Evolutionary conservation across 2,888 invertebrate species (phyloP).

Genomic region (Leptodirus hochenwartii): DNA sequence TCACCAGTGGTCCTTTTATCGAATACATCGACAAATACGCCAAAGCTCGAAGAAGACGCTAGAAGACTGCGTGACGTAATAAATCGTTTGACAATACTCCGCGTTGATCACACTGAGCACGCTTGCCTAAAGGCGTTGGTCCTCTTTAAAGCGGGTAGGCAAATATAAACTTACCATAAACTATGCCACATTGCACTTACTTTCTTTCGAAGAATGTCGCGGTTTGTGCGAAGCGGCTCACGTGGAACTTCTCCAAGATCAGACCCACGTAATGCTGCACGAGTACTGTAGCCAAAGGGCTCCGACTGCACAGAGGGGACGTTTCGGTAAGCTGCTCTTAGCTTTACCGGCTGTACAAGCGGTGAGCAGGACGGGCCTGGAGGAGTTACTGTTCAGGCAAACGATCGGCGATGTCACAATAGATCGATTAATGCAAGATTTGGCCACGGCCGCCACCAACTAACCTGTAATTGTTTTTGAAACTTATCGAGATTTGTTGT

Average conservation of each 20-base stretch:
- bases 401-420: constrained; percentile 59
- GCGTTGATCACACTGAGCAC: constrained; percentile 66
- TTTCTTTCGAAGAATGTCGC: constrained; percentile 32
- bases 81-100: constrained; percentile 40
- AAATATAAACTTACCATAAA: constrained; percentile 1
- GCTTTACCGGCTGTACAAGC: constrained; percentile 44
- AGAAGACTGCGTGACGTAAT: constrained; percentile 44
- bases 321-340: constrained; percentile 58
- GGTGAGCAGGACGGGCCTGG: constrained; percentile 26
- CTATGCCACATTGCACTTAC: constrained; percentile 1
- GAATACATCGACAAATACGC: constrained; percentile 1
- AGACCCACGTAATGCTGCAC: constrained; percentile 57
- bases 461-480: constrained; percentile 12
- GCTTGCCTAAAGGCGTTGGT: constrained; percentile 71
- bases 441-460: constrained; percentile 31
- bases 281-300: constrained; percentile 41
- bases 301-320: constrained; percentile 32
- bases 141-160: constrained; percentile 61
- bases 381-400: constrained; percentile 60
- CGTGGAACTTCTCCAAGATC: constrained; percentile 57
- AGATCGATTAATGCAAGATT: constrained; percentile 47
- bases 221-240: constrained; percentile 40
- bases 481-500: neutral
- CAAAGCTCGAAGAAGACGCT: constrained; percentile 32
- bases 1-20: neutral